Evolutionary conservation across 2,888 invertebrate genomes (phyloP).

Genomic region (Dolichopus griseipennis): DNA sequence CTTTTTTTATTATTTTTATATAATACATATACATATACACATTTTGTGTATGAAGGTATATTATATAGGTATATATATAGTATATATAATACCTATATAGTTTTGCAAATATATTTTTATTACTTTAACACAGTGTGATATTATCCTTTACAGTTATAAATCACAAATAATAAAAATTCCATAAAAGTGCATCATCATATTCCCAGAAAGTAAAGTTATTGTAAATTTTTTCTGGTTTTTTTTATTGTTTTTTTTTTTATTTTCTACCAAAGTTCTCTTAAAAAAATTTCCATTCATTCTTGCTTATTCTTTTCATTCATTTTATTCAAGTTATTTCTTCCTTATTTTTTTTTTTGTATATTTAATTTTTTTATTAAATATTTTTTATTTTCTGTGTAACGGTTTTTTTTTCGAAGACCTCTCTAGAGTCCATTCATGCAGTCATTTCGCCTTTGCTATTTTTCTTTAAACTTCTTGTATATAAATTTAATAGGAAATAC

Average conservation of each 20-base stretch:
- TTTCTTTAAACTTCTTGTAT: too few species aligned
- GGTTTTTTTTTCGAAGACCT: too few species aligned
- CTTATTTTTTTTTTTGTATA: background rate
- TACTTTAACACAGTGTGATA: background rate
- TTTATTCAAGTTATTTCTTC: background rate
- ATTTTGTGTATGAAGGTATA: too few species aligned
- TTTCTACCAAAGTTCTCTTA: background rate
- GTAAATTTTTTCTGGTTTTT: background rate
- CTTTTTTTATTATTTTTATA: background rate
- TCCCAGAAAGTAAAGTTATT: background rate
- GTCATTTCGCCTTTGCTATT: too few species aligned
- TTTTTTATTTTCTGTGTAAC: background rate
- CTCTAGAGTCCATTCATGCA: too few species aligned
- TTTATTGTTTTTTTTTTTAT: background rate
- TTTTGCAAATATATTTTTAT: background rate
- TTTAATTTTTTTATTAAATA: background rate
- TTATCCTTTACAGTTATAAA: conserved; percentile 3
- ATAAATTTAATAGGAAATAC: too few species aligned
- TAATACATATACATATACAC: too few species aligned
- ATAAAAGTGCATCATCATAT: conserved; percentile 6
- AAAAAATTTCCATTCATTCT: background rate
- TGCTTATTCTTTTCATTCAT: background rate
- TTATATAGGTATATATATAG: background rate
- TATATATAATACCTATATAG: too few species aligned
- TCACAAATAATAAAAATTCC: background rate